phyloP scores from a whole-genome alignment of 2,888 invertebrate genomes.

The Halictus ligatus region DNA sequence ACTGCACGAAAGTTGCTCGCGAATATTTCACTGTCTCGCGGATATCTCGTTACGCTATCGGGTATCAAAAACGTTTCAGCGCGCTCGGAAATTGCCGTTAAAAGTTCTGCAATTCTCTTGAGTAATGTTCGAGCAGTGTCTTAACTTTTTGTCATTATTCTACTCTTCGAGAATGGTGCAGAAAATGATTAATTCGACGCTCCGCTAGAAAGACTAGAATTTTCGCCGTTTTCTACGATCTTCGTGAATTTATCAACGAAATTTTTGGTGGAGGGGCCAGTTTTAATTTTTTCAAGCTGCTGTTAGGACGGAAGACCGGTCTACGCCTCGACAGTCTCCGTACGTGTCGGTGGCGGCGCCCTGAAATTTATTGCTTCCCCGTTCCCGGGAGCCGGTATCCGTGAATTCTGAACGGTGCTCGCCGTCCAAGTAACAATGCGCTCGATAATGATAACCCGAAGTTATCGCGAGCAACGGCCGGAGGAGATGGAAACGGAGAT shows the following conservation, averaged over 20 bases:
- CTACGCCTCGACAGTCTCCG: background rate
- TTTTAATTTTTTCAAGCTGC: background rate
- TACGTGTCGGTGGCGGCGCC: background rate
- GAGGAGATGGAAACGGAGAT: conserved; percentile 57
- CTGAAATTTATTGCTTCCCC: conserved; percentile 37
- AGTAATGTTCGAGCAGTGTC: too few species aligned
- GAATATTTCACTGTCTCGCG: background rate
- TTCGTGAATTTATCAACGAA: too few species aligned
- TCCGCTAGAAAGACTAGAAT: too few species aligned
- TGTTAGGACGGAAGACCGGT: background rate
- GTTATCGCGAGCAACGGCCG: conserved; percentile 36
- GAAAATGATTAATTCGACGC: too few species aligned
- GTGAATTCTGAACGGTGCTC: conserved; percentile 38
- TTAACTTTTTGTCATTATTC: too few species aligned
- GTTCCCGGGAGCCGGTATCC: background rate
- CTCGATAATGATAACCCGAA: conserved; percentile 53
- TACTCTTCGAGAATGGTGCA: too few species aligned
- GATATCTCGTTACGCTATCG: background rate
- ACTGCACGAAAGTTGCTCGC: background rate
- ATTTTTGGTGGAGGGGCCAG: background rate
- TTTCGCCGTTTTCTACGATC: too few species aligned
- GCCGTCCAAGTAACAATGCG: conserved; percentile 23
- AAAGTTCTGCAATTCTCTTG: too few species aligned
- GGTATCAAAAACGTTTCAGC: background rate
- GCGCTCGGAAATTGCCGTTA: too few species aligned